Evolutionary conservation across 2,113 vertebrate genomes (phyloP).

Genomic region (Alaudala cheleensis): DNA sequence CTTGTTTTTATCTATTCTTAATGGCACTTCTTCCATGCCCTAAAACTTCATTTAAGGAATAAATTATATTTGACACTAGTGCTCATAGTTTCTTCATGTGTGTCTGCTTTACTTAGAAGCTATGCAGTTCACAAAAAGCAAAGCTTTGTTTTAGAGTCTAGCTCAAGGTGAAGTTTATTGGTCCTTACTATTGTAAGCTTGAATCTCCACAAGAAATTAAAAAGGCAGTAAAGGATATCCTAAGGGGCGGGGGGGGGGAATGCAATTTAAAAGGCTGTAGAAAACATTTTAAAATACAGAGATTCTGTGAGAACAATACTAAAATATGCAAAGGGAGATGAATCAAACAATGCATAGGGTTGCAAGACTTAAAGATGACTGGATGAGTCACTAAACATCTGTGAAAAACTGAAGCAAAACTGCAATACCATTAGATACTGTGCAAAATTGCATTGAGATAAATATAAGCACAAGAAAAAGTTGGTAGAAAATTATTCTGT

Average conservation of each 20-base stretch:
- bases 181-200: background rate
- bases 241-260: fast-evolving
- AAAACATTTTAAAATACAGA: background rate
- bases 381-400: background rate
- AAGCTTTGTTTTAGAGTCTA: background rate
- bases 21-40: background rate
- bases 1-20: background rate
- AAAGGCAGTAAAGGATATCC: background rate
- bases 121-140: background rate
- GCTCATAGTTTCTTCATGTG: background rate
- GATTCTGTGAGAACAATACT: background rate
- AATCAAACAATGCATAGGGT: background rate
- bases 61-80: background rate
- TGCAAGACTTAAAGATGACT: background rate
- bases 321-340: background rate
- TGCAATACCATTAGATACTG: background rate
- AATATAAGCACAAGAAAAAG: background rate
- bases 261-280: background rate
- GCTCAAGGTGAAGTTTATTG: background rate
- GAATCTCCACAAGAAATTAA: background rate
- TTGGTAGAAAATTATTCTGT: conserved; percentile 1
- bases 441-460: background rate
- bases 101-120: background rate
- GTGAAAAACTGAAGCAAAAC: conserved; percentile 1
- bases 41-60: background rate